phyloP scores from a whole-genome alignment of 2,888 invertebrate genomes.

The Ophion obscuratus region DNA sequence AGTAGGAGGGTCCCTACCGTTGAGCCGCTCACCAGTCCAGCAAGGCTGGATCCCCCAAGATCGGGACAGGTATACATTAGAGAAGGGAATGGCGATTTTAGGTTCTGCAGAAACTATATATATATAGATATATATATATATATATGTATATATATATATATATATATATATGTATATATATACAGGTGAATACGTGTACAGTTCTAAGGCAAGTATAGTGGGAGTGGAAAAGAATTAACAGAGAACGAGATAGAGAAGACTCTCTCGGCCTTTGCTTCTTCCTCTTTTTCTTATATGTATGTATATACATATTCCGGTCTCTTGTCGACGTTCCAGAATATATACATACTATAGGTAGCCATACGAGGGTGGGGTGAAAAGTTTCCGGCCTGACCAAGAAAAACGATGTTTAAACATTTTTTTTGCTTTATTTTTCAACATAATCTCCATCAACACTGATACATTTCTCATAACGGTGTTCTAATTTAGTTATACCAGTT shows the following conservation, averaged over 20 bases:
- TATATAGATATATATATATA: neutral
- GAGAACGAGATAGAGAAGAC: constrained; percentile 9
- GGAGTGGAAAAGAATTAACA: constrained; percentile 31
- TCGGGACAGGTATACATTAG: constrained; percentile 58
- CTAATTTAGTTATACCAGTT: too few relatives aligned
- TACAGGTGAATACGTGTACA: neutral
- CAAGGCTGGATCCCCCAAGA: constrained; percentile 36
- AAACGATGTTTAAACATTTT: too few relatives aligned
- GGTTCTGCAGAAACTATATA: constrained; percentile 20
- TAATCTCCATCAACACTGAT: too few relatives aligned
- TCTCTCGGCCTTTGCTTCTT: constrained; percentile 5
- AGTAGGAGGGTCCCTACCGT: constrained; percentile 73
- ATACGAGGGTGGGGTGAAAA: too few relatives aligned
- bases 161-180: too few relatives aligned
- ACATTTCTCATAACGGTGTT: too few relatives aligned
- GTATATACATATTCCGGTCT: neutral
- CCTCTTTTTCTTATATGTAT: neutral
- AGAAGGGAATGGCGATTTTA: constrained; percentile 45
- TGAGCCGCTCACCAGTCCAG: constrained; percentile 65
- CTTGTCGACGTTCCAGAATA: too few relatives aligned
- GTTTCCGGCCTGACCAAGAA: too few relatives aligned
- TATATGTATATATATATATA: too few relatives aligned
- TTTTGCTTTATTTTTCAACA: too few relatives aligned
- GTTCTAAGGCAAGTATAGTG: neutral
- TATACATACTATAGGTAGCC: too few relatives aligned